A percentile compares a stretch with the other conserved stretches of the same genome.
These are phyloP conservation scores for Ammospiza nelsoni DNA, from an alignment of 2,113 vertebrate species.

Conservation along the genomic window DNA sequence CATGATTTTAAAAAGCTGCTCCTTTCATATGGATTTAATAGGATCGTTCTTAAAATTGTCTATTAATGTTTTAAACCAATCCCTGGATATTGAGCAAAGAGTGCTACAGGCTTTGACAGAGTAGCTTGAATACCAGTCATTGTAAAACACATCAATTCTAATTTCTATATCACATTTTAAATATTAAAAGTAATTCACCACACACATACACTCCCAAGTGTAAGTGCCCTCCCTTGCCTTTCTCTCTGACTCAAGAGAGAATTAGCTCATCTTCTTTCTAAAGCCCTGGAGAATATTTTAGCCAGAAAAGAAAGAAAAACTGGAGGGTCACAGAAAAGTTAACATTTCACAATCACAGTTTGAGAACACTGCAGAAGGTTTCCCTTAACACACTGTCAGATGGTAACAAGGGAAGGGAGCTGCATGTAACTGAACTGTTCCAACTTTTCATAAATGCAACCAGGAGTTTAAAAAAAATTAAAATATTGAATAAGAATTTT, in stretches of 20 bases:
- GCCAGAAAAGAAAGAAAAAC: neutral
- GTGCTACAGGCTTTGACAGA: neutral
- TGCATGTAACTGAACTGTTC: neutral
- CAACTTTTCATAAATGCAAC: neutral
- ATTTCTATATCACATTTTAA: neutral
- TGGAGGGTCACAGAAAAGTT: constrained; percentile 14
- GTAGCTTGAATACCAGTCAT: neutral
- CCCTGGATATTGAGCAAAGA: neutral
- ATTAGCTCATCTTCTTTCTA: constrained; percentile 8
- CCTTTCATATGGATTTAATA: neutral
- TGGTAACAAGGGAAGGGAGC: neutral
- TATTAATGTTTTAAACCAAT: neutral
- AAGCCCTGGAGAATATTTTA: neutral
- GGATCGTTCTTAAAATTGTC: neutral
- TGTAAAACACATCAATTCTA: neutral
- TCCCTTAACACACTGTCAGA: neutral
- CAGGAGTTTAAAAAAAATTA: neutral
- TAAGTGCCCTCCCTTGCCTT: neutral
- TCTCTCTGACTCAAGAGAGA: neutral
- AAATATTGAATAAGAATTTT: neutral
- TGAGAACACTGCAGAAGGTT: constrained; percentile 24
- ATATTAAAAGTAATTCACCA: neutral
- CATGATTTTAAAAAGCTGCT: neutral
- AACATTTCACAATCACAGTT: neutral
- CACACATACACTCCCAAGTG: neutral